Conservation (phyloP, 2,797 vertebrate genomes). For the Eidolon dupreanum region DNA sequence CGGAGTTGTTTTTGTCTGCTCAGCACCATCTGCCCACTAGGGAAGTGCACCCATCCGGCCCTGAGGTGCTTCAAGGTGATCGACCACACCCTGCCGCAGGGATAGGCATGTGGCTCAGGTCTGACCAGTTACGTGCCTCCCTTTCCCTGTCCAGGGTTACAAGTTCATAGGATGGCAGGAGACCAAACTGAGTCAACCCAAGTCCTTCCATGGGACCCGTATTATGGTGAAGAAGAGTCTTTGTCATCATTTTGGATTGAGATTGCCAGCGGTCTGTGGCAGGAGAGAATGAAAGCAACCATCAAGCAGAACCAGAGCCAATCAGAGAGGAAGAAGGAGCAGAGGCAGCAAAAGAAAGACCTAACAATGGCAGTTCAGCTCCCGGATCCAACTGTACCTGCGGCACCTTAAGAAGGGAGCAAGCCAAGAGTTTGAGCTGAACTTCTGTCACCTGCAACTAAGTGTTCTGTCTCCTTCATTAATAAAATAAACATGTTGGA, state of each 20-base stretch:
- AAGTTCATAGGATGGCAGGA: neutral
- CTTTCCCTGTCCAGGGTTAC: neutral
- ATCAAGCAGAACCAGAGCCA: neutral
- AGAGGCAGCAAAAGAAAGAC: neutral
- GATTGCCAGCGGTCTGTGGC: neutral
- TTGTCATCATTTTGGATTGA: neutral
- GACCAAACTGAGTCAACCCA: neutral
- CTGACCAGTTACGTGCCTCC: fast-evolving
- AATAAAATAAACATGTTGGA: neutral
- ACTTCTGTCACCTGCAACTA: neutral
- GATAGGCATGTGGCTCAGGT: neutral
- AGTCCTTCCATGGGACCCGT: neutral
- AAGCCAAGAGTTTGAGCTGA: neutral
- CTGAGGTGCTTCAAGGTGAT: neutral
- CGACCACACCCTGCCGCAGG: fast-evolving
- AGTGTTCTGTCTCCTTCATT: neutral
- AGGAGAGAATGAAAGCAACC: neutral
- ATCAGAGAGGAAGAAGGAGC: neutral
- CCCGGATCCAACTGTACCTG: neutral
- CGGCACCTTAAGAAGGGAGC: too few species aligned
- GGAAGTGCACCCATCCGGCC: neutral
- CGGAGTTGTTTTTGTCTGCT: neutral
- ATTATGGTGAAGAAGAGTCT: neutral
- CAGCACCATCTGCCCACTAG: neutral
- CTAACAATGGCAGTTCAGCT: neutral